These are phyloP conservation scores for Spheniscus mendiculus DNA, from an alignment of 2,113 vertebrate species.

Conservation along the genomic window DNA sequence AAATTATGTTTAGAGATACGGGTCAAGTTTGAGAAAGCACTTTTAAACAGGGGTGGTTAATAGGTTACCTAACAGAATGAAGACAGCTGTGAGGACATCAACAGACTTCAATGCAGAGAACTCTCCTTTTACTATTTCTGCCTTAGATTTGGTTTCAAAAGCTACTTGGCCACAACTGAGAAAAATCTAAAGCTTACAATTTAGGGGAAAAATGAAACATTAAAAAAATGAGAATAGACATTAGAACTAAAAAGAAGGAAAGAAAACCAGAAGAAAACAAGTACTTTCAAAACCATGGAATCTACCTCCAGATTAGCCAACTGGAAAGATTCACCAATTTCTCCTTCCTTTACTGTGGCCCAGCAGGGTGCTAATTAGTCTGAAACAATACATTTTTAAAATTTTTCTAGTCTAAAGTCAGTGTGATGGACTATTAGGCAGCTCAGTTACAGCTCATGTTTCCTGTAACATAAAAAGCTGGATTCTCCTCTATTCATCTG, in stretches of 20 bases:
- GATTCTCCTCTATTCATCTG: not conserved
- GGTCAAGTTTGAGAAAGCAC: not conserved
- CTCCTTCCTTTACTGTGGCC: not conserved
- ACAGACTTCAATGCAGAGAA: not conserved
- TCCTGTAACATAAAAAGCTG: not conserved
- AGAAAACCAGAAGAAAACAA: not conserved
- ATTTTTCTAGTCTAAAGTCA: not conserved
- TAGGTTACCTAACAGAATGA: not conserved
- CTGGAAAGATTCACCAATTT: not conserved
- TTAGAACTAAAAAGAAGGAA: not conserved
- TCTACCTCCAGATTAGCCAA: not conserved
- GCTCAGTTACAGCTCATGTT: not conserved
- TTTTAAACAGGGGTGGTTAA: not conserved
- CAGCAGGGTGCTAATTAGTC: not conserved
- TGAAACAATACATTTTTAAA: not conserved
- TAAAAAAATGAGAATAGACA: not conserved
- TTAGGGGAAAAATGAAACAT: not conserved
- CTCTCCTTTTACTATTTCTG: not conserved
- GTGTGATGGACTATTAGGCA: not conserved
- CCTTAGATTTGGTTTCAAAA: slow-evolving; percentile 5
- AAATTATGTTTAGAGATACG: not conserved
- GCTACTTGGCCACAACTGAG: not conserved
- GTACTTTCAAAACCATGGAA: not conserved
- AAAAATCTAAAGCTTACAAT: not conserved
- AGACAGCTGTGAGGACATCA: not conserved